These are phyloP conservation scores for Spermophilus dauricus DNA, from an alignment of 2,113 vertebrate genomes.

Conservation along the genomic window DNA sequence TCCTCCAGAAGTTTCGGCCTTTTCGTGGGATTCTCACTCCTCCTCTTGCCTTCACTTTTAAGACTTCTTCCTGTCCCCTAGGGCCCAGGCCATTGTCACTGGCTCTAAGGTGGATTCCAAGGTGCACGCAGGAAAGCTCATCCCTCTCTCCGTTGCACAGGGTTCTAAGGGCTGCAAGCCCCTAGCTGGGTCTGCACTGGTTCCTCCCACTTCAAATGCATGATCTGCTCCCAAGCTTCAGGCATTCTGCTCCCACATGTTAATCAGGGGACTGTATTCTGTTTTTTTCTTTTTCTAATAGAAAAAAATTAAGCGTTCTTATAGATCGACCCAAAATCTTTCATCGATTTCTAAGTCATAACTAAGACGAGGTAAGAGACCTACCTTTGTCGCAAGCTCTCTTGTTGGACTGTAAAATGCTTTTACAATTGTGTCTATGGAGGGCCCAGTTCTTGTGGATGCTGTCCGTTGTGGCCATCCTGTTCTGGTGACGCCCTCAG, in stretches of 20 bases:
- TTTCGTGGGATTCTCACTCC: background rate
- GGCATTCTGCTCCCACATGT: background rate
- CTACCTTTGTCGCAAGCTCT: background rate
- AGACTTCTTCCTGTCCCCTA: background rate
- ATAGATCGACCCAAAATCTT: background rate
- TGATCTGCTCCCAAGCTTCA: background rate
- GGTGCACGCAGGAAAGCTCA: accelerated
- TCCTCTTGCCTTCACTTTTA: background rate
- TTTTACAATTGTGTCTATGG: background rate
- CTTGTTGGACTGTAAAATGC: background rate
- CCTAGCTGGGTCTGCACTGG: background rate
- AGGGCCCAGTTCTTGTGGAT: background rate
- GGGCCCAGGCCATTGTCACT: too few species aligned
- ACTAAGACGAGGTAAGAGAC: background rate
- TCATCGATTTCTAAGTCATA: background rate
- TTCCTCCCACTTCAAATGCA: too few species aligned
- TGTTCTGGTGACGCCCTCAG: background rate
- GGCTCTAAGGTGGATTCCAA: background rate
- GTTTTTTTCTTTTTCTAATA: background rate
- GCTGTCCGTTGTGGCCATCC: background rate
- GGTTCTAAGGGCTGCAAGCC: background rate
- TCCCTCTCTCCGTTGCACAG: too few species aligned
- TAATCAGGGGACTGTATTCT: background rate
- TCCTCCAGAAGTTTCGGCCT: background rate
- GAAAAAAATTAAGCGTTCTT: background rate